Evolutionary conservation across 53 echinoderm and acorn worm species (phyloP), one percentile per base, ranked within the genome.

Genomic region (Paracentrotus lividus): DNA sequence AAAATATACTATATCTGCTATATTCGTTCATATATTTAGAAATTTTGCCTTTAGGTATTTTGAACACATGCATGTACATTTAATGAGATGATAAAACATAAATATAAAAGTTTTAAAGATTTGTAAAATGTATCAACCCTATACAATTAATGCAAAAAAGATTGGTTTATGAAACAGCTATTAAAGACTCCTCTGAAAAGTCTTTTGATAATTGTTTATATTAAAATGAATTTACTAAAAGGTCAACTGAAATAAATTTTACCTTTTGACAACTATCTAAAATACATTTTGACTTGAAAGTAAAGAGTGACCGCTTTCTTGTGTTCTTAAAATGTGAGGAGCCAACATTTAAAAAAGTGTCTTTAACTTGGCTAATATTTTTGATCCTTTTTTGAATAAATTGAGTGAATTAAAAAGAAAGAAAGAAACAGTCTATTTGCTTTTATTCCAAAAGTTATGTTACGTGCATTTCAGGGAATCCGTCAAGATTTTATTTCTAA

Each of bases 101-200:
- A 72, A 72, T 72, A 72, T 72, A 72, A 72, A 72, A 72, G 72
- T 72, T 72, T 16, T 72, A 40, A 72, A 72, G 72, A 72, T 72
- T 72, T 21, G 20, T 36, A 38, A 38, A 72, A 72, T 20, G 32
- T 36, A 72, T 72, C 16, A 40, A 72, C 40, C 72, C 69, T 69
- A 36, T 69, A 38, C 3, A 69, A 69, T 69, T 15, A 36, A 36
- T 69, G 69, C 18, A 18, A 18, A 40, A 72, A 38, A 72, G 36
- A 72, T 38, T 38, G 40, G 3, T 38, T 72, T 16, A 72, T 1
- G 31, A 13, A 64, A 40, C 40, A 38, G 20, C 60, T 60, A 5
- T 60, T 0, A 31, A 27, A 60, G 32, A 67, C 67, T 67, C 34
- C 67, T 33, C 52, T 12, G 52, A 52, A 0, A 0, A 52, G 52